Evolutionary conservation across 2,888 invertebrate species (phyloP).

Genomic region (Cheilosia grossa): DNA sequence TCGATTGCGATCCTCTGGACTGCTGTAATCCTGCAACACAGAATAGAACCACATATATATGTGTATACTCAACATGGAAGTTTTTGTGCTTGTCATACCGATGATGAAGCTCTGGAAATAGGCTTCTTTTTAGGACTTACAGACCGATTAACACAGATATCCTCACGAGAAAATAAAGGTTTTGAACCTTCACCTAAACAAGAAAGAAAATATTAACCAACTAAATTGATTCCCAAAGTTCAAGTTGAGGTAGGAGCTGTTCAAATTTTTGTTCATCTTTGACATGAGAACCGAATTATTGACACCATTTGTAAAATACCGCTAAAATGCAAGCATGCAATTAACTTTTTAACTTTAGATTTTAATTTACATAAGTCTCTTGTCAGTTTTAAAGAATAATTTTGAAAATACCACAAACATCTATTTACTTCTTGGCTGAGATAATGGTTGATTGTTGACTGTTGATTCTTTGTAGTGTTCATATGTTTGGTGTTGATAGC

Average conservation of each 20-base stretch:
- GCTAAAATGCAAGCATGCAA: background rate
- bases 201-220: constrained; percentile 20
- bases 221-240: constrained; percentile 7
- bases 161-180: constrained; percentile 62
- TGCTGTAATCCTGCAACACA: constrained; percentile 49
- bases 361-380: background rate
- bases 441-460: background rate
- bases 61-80: background rate
- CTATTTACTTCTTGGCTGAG: background rate
- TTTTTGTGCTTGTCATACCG: constrained; percentile 38
- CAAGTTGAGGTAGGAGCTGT: background rate
- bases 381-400: background rate
- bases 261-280: background rate
- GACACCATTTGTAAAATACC: background rate
- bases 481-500: background rate
- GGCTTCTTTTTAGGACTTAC: constrained; percentile 48
- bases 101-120: constrained; percentile 28
- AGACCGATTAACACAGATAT: constrained; percentile 49
- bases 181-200: constrained; percentile 69
- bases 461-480: background rate
- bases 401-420: background rate
- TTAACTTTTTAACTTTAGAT: background rate
- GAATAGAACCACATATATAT: background rate
- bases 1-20: constrained; percentile 33
- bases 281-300: background rate